Base-by-base conservation (phyloP, 2,113 vertebrate genomes). In the Pedionomus torquatus region DNA sequence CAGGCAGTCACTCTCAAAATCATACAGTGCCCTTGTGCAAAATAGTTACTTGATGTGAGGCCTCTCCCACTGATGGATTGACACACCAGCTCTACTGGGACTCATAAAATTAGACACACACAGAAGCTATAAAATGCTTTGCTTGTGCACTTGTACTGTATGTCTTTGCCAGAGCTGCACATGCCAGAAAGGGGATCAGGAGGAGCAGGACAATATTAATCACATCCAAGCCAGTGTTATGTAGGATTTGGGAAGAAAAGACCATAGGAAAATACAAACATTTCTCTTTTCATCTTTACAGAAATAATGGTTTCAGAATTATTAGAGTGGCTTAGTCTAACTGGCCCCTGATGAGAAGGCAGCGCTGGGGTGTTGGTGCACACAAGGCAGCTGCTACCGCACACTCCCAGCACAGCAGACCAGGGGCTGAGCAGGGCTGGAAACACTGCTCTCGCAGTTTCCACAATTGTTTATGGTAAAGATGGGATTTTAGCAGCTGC, bases 401-500 rank as follows among this genome's bases (percentile, higher is more conserved):
- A 17, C 19, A 1, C 82, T 79, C 66, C 0, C 7, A 81, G 86
- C 49, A 41, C 25, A 68, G 74, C 74, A 89, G 66, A 68, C 17
- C 35, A 25, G 49, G 49, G 18, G n/a, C 49, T 0, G 1, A 79
- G 74, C 17, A 28, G 69, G 39, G 70, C 35, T 94, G 78, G 57
- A 91, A 95, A 91, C 13, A 23, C 83, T 80, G 74, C 79, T 81
- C 30, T 23, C 63, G 72, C 81, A 83, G 80, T 65, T 64, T 31
- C 77, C 1, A 4, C 91, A 57, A 74, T 74, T 95, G 83, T 52
- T n/a, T 80, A 37, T 74, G 78, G 41, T 11, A 91, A 94, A 85
- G 58, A 95, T 69, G 78, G 81, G 74, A 95, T 97, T 93, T 94
- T 70, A 91, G 92, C 77, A 95, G 87, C 83, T 94, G 83, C 74